A percentile compares a stretch with the other conserved stretches of the same genome.
These are phyloP conservation scores for Capromys pilorides DNA, from an alignment of 2,797 vertebrate genomes.

Conservation along the genomic window DNA sequence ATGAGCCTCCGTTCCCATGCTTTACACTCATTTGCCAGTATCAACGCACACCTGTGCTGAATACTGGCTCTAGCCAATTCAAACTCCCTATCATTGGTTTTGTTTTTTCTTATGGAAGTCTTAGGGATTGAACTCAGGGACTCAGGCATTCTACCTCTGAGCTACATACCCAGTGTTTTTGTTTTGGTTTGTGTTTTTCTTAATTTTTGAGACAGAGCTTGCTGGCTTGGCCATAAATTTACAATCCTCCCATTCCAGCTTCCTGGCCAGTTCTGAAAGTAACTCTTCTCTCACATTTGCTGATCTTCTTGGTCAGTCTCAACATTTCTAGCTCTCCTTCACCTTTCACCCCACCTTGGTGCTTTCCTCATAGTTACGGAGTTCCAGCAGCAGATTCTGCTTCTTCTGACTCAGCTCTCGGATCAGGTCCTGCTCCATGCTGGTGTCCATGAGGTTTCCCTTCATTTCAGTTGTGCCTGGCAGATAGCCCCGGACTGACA, in stretches of 20 bases:
- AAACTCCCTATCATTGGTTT: neutral
- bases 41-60: too few species aligned
- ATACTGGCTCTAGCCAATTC: too few species aligned
- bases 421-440: conserved; percentile 94
- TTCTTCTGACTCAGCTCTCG: conserved; percentile 97
- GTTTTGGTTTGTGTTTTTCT: neutral
- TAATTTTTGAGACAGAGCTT: neutral
- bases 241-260: neutral
- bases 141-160: neutral
- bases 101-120: neutral
- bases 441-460: conserved; percentile 94
- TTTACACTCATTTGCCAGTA: too few species aligned
- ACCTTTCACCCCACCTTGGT: conserved; percentile 88
- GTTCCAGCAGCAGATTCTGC: conserved; percentile 95
- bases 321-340: fast-evolving
- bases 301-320: neutral
- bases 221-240: neutral
- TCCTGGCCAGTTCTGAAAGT: fast-evolving
- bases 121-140: neutral
- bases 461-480: conserved; percentile 93
- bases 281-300: too few species aligned
- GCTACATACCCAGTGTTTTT: neutral
- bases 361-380: conserved; percentile 96
- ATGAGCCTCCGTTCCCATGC: too few species aligned
- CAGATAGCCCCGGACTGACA: conserved; percentile 95